Base-by-base conservation (phyloP, 2,888 invertebrate genomes). In the Perdita meconis region DNA sequence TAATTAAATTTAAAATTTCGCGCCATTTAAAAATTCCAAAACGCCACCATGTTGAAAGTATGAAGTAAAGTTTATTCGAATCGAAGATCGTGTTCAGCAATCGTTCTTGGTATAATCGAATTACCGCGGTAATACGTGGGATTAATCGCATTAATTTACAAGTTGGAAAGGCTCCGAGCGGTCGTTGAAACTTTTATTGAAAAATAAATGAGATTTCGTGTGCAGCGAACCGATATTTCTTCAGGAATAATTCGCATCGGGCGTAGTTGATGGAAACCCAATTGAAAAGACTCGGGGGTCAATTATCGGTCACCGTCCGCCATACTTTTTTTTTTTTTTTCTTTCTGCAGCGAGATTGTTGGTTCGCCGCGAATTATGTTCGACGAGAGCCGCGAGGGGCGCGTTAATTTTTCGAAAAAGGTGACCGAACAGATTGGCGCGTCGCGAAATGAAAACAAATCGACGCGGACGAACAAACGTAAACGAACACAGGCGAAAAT, bases 281-380 rank as follows among this genome's bases (percentile, higher is more conserved):
- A 59, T 42, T 22, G 34, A 51, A 71, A 70, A 19, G 44, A 8
- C 59, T 5, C 5, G 12, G 12, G 36, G 19, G 16, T 47, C 22
- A 47, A 70, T 42, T 59, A 53, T 36, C 19, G 19, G 42, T 59
- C 30, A 34, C 13, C 16, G 13, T 42, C n/a, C 24, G 8, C 13
- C 24, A 19, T 40, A 13, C 16, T 57, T 12, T 42, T 66, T 70
- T 38, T 34, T n/a, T n/a, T n/a, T n/a, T n/a, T n/a, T n/a, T n/a
- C n/a, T n/a, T 19, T 16, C 12, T 2, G 1, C 13, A 12, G 19
- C 12, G 8, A 19, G 13, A 60, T 30, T 16, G 16, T 42, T 13
- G 24, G 40, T 10, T 8, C 5, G 16, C 42, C n/a, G n/a, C n/a
- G n/a, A 30, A 30, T 30, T 30, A 30, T 30, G 3, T 30, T 30